phyloP scores from a whole-genome alignment of 2,888 invertebrate genomes.

The Caenorhabditis virilis region DNA sequence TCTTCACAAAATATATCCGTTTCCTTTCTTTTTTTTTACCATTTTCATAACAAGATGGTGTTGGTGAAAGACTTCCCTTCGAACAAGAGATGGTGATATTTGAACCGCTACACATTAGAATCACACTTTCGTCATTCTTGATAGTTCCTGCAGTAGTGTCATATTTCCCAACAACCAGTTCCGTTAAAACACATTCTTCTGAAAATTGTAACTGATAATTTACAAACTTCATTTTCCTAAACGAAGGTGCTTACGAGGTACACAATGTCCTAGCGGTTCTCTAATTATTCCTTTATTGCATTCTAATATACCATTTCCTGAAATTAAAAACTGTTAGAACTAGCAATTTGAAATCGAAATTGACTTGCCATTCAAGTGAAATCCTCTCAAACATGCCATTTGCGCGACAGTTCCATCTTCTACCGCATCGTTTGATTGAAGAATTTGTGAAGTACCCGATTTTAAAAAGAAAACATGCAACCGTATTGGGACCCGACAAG shows the following conservation, averaged over 20 bases:
- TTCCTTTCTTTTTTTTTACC: too few species aligned
- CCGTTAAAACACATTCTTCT: conserved; percentile 46
- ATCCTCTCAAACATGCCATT: conserved; percentile 49
- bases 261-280: conserved; percentile 53
- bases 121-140: conserved; percentile 35
- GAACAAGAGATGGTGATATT: conserved; percentile 43
- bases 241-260: conserved; percentile 59
- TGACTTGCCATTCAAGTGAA: conserved; percentile 32
- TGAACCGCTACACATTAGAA: conserved; percentile 33
- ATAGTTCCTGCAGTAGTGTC: conserved; percentile 30
- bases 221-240: not conserved
- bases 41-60: conserved; percentile 46
- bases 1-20: not conserved
- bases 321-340: not conserved
- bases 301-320: conserved; percentile 52
- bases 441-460: conserved; percentile 54
- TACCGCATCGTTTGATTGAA: conserved; percentile 60
- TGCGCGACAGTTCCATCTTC: conserved; percentile 54
- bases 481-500: conserved; percentile 61
- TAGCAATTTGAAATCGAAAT: not conserved
- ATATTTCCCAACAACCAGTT: conserved; percentile 39
- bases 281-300: conserved; percentile 54
- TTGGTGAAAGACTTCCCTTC: conserved; percentile 38
- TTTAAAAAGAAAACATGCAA: conserved; percentile 64
- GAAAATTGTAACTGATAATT: conserved; percentile 4